Base-by-base conservation (phyloP, 2,888 invertebrate species). In the Serripes groenlandicus region DNA sequence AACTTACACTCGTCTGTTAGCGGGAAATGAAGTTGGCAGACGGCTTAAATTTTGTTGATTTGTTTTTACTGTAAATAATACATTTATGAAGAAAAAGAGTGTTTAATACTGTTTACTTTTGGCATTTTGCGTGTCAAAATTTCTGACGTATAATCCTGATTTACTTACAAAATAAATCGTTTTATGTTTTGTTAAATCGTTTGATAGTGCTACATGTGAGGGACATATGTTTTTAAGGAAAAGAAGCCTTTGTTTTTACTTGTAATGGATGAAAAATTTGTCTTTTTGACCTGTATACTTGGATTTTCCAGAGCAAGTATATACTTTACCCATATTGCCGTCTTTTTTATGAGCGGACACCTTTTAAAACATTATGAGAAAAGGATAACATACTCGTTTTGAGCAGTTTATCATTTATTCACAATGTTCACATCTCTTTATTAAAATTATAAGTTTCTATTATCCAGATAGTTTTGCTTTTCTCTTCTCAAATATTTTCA, bases 41-140 rank as follows among this genome's bases (percentile, higher is more conserved):
- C 66, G 66, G 66, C 66, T 66, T 66, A 66, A 66, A 66, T 66
- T 66, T 66, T 66, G 66, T 66, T 56, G 58, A 68, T 76, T 72
- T 81, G 76, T 81, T 81, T 72, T 71, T 60, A 58, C 72, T 81
- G 81, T 81, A 81, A 81, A 81, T 81, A 81, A 76, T 71, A 72
- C 76, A 54, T 68, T 54, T 66, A 68, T 66, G n/a, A 30, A 56
- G 56, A 68, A 56, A 66, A 42, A 66, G 66, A 66, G 66, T 42
- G 66, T 66, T 66, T 66, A 66, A 66, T 37, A 66, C 66, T 66
- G 66, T 66, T 66, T 66, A 66, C 66, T 42, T 66, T 66, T 66
- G 66, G 66, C 66, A 66, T 66, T 66, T 66, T 42, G 66, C 42
- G 66, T 66, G 66, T 66, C 66, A 66, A 66, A 66, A 7, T 42